Base-by-base conservation (phyloP, 2,888 invertebrate species). In the Erannis defoliaria region DNA sequence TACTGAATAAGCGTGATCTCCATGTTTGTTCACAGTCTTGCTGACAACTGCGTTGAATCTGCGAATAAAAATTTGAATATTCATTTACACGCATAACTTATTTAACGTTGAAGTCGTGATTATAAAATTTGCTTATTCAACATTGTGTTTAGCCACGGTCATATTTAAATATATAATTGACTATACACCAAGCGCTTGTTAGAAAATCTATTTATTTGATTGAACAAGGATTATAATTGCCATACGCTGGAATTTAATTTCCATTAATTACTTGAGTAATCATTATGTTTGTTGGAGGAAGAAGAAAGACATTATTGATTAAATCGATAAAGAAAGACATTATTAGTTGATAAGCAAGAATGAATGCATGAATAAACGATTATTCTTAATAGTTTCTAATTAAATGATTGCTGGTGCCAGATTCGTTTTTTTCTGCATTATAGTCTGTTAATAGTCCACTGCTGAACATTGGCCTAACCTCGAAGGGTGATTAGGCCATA, bases 31-130 rank as follows among this genome's bases (percentile, higher is more conserved):
- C 0, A 88, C 68, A 12, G 81, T 83, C 71, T 94, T 94, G 72
- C 93, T 94, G 5, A 94, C 94, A 16, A 94, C 82, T 5, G 94
- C 94, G 71, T 94, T 94, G 69, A 94, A 94, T 45, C 94, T 94
- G 78, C 1, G n/a, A 56, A 51, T 16, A 58, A 19, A 77, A 76
- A 35, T 23, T 55, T 62, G 35, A 55, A 51, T 31, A 55, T 43
- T 37, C 45, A 55, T 46, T 51, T 14, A 58, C 5, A 62, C 18
- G 9, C 26, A 46, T 54, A 46, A 54, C 43, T 53, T 12, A 9
- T 9, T 18, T 23, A 42, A 37, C n/a, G 19, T 21, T 29, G 9
- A 35, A 55, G 9, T 51, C 62, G 62, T 64, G 62, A 64, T 59
- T 50, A 60, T 54, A 55, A 33, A 53, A 43, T 48, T 51, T 42